Evolutionary conservation across 2,888 invertebrate genomes (phyloP).

Genomic region (Perizoma affinitatum): DNA sequence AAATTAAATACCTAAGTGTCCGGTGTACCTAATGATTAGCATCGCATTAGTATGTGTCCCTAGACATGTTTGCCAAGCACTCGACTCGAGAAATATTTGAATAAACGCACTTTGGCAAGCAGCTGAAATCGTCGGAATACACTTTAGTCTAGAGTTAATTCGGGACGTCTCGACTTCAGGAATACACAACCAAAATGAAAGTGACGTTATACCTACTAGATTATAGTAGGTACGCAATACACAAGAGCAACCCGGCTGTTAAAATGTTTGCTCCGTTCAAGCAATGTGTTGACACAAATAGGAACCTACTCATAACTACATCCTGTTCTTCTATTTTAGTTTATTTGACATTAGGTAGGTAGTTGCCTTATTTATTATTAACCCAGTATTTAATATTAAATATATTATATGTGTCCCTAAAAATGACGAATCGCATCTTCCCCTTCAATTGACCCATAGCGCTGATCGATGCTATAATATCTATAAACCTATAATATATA

Average conservation of each 20-base stretch:
- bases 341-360: too few relatives aligned
- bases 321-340: too few relatives aligned
- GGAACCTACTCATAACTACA: too few relatives aligned
- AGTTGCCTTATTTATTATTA: too few relatives aligned
- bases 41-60: constrained; percentile 76
- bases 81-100: constrained; percentile 69
- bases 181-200: constrained; percentile 22
- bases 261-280: neutral
- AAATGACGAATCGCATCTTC: too few relatives aligned
- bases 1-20: constrained; percentile 73
- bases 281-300: too few relatives aligned
- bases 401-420: too few relatives aligned
- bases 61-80: constrained; percentile 67
- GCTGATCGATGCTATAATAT: too few relatives aligned
- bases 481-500: too few relatives aligned
- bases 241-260: too few relatives aligned
- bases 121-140: constrained; percentile 34
- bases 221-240: constrained; percentile 2
- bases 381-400: too few relatives aligned
- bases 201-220: constrained; percentile 7
- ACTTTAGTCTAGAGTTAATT: constrained; percentile 41
- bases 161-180: constrained; percentile 33
- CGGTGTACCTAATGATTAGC: constrained; percentile 71
- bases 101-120: constrained; percentile 60
- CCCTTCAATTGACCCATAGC: too few relatives aligned